phyloP scores from a whole-genome alignment of 2,888 invertebrate species.

The Tridacna crocea region DNA sequence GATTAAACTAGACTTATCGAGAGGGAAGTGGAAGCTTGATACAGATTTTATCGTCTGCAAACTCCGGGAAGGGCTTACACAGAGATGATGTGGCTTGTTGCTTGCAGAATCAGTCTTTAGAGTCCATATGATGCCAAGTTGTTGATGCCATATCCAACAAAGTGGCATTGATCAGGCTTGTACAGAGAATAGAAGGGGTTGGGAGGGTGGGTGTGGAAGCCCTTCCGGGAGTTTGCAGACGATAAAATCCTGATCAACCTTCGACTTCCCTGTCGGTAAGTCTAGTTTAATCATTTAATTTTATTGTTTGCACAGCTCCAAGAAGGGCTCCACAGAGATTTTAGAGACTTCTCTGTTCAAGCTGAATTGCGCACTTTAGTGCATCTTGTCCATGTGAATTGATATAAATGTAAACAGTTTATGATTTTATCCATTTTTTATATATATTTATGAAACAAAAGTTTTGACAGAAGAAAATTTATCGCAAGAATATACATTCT shows the following conservation, averaged over 20 bases:
- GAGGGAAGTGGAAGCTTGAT: not conserved
- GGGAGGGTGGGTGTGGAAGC: not conserved
- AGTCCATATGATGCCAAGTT: not conserved
- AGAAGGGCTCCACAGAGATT: constrained; percentile 1
- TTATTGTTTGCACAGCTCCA: no score
- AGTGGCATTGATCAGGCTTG: not conserved
- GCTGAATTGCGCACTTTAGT: not conserved
- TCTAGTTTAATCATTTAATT: no score
- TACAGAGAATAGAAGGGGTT: not conserved
- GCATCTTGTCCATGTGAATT: no score
- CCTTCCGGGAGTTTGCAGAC: not conserved
- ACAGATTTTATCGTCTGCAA: not conserved
- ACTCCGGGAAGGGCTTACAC: constrained; percentile 1
- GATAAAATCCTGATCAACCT: not conserved
- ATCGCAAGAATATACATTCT: no score
- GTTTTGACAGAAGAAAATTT: no score
- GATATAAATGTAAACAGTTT: no score
- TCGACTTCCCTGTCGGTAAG: not conserved
- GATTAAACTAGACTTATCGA: no score
- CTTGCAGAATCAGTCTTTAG: not conserved
- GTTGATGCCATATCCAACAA: not conserved
- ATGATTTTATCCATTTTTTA: no score
- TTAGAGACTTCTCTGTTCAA: not conserved
- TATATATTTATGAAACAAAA: no score
- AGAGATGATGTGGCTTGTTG: not conserved